These are phyloP conservation scores for Conopomorpha cramerella DNA, from an alignment of 1,140 invertebrate genomes.

Conservation along the genomic window DNA sequence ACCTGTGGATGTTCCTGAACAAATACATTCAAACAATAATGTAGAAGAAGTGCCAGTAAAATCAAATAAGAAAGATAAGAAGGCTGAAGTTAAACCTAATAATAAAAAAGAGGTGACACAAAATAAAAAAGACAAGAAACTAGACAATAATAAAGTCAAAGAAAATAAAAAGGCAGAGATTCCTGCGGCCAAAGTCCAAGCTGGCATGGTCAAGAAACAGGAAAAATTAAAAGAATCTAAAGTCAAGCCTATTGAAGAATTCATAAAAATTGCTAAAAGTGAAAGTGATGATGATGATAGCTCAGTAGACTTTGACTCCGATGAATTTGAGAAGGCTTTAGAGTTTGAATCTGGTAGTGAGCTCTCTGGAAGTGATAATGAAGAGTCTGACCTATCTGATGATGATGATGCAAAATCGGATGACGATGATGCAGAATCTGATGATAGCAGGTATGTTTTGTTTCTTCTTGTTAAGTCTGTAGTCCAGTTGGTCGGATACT, in stretches of 20 bases:
- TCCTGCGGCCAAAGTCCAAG: too few relatives aligned
- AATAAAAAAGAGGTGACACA: conserved; percentile 10
- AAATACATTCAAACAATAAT: conserved; percentile 9
- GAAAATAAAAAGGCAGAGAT: neutral
- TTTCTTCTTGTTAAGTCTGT: neutral
- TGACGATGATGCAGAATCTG: conserved; percentile 8
- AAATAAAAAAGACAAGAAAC: conserved; percentile 4
- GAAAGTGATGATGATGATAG: conserved; percentile 21
- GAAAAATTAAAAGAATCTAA: neutral
- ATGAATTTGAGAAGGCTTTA: conserved; percentile 30
- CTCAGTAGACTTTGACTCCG: conserved; percentile 31
- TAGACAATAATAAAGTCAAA: conserved; percentile 5
- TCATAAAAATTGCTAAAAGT: conserved; percentile 17
- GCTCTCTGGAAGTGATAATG: conserved; percentile 8
- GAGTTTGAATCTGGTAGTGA: conserved; percentile 9
- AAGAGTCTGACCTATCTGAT: conserved; percentile 9
- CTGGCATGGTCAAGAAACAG: too few relatives aligned
- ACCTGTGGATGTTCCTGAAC: conserved; percentile 45
- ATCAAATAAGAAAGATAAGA: conserved; percentile 5
- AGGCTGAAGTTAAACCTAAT: conserved; percentile 10
- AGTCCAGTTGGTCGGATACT: too few relatives aligned
- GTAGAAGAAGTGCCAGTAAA: conserved; percentile 7
- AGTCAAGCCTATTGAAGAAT: conserved; percentile 13
- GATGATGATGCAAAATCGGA: conserved; percentile 6
- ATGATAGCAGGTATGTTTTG: conserved; percentile 7